Conservation (phyloP, 2,797 vertebrate genomes). For the Dicrostonyx torquatus region DNA sequence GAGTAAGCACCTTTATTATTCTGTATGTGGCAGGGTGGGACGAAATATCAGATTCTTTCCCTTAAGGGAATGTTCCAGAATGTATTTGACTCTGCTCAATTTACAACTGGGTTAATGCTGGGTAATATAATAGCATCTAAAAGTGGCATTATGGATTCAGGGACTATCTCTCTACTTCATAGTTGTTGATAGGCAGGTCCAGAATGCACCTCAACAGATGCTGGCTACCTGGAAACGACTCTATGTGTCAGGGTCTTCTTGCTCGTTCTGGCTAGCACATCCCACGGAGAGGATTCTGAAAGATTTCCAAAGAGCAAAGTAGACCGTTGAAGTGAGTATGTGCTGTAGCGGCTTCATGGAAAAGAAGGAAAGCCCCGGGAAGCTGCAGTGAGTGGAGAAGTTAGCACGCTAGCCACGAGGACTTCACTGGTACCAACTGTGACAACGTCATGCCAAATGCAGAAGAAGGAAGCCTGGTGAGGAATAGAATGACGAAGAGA, state of each 20-base stretch:
- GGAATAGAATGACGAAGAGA: neutral
- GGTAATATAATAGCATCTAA: neutral
- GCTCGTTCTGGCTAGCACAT: neutral
- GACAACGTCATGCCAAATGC: neutral
- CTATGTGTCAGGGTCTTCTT: neutral
- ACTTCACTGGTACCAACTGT: neutral
- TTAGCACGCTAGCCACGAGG: neutral
- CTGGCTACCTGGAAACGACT: neutral
- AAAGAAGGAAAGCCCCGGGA: neutral
- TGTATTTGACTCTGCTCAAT: neutral
- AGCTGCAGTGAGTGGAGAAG: neutral
- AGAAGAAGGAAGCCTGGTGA: neutral
- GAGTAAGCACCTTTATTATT: conserved; percentile 50
- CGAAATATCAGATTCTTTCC: conserved; percentile 42
- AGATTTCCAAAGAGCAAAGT: neutral
- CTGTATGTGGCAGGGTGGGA: neutral
- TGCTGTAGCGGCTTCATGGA: neutral
- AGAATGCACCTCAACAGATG: neutral
- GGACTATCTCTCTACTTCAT: neutral
- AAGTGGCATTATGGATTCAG: neutral
- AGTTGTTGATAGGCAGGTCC: neutral
- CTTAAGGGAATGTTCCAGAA: conserved; percentile 23
- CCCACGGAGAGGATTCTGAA: neutral
- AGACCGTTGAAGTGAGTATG: neutral
- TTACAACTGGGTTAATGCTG: conserved; percentile 17